Percentiles rank a stretch among this genome's conserved stretches.
These are phyloP conservation scores for Zosterops japonicus DNA, from an alignment of 2,113 vertebrate species.

Conservation along the genomic window DNA sequence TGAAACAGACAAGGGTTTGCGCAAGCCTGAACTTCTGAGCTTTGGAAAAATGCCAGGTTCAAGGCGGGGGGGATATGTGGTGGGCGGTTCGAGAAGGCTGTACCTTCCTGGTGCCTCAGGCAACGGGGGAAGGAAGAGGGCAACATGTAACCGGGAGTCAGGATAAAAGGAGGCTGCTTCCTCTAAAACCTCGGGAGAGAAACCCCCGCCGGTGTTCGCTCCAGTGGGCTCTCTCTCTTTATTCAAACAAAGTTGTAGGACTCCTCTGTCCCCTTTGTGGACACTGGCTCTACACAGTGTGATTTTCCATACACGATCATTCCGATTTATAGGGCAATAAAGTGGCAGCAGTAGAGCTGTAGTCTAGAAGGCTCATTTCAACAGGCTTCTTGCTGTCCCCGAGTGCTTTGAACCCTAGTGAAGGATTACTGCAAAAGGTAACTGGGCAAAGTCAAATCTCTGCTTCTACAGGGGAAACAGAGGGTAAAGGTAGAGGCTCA, in stretches of 20 bases:
- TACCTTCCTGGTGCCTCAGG: not conserved
- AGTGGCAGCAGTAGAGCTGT: accelerated
- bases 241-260: not conserved
- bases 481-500: not conserved
- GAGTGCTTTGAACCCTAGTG: not conserved
- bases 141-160: not conserved
- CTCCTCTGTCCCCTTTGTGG: too few relatives aligned
- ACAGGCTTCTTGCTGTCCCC: not conserved
- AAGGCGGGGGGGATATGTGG: too few relatives aligned
- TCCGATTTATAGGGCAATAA: not conserved
- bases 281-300: not conserved
- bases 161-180: not conserved
- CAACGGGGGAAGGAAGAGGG: not conserved
- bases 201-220: not conserved
- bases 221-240: not conserved
- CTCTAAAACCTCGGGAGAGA: not conserved
- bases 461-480: not conserved
- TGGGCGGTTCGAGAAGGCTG: not conserved
- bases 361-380: not conserved
- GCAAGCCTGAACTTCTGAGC: not conserved
- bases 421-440: not conserved
- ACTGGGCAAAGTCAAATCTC: not conserved
- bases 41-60: not conserved
- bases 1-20: not conserved
- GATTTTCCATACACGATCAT: not conserved